Evolutionary conservation across 2,888 invertebrate species (phyloP).

Genomic region (Crioceris asparagi): DNA sequence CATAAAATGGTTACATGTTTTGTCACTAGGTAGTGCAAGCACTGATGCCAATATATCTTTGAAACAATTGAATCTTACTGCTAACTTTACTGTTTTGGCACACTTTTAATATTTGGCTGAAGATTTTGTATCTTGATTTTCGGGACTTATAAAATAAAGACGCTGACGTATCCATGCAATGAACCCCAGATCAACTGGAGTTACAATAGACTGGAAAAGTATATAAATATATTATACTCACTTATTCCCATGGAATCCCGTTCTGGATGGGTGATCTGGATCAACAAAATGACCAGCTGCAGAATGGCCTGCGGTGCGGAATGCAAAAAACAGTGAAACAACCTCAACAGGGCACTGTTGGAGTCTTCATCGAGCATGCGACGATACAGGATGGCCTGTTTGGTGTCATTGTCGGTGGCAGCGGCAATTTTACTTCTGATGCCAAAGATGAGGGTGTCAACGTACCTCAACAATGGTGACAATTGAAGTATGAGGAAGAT

Average conservation of each 20-base stretch:
- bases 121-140: no score
- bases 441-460: conserved; percentile 38
- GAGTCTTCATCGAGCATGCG: conserved; percentile 40
- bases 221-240: conserved; percentile 9
- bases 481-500: conserved; percentile 39
- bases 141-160: no score
- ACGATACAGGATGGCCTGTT: conserved; percentile 33
- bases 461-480: conserved; percentile 40
- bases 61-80: no score
- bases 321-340: conserved; percentile 40
- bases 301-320: conserved; percentile 39
- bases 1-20: no score
- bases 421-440: conserved; percentile 34
- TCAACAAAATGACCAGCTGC: conserved; percentile 36
- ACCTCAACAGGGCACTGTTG: conserved; percentile 36
- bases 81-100: no score
- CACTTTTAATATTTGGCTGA: no score
- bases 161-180: no score
- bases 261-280: conserved; percentile 26
- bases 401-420: conserved; percentile 29
- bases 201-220: background rate
- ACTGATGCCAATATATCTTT: no score
- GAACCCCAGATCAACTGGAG: no score
- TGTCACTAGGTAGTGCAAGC: no score
- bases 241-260: conserved; percentile 14